Conservation (phyloP, 2,888 invertebrate genomes). For the Drepana falcataria region DNA sequence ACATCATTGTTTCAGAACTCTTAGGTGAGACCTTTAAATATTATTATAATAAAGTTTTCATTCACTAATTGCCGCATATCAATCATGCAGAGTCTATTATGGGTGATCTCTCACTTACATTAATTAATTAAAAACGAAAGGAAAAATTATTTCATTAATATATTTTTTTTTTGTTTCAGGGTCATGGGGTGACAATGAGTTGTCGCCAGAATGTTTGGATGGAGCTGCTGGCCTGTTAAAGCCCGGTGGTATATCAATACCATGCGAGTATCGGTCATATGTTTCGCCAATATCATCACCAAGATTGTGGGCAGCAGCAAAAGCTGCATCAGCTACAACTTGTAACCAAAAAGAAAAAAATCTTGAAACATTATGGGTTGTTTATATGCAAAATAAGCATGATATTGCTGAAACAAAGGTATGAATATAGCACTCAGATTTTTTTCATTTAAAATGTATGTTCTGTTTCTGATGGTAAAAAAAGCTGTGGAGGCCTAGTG, state of each 20-base stretch:
- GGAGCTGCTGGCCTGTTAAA: conserved; percentile 93
- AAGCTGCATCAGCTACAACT: conserved; percentile 36
- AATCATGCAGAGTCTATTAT: no score
- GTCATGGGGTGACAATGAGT: conserved; percentile 99
- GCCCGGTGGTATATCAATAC: conserved; percentile 94
- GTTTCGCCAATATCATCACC: conserved; percentile 95
- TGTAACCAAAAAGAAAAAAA: conserved; percentile 50
- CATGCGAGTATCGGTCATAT: conserved; percentile 90
- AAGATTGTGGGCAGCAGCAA: conserved; percentile 89
- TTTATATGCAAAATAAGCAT: conserved; percentile 91
- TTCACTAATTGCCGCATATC: no score
- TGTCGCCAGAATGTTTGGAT: conserved; percentile 98
- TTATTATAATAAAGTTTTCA: no score
- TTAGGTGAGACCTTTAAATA: conserved; percentile 78
- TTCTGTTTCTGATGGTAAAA: no score
- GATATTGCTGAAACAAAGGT: conserved; percentile 84
- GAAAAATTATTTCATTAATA: no score
- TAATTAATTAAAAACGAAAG: no score
- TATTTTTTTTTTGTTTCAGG: conserved; percentile 62
- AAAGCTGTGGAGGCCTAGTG: no score
- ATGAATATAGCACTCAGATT: conserved; percentile 3
- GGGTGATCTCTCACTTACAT: no score
- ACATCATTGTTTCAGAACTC: conserved; percentile 96
- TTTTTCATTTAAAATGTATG: no score
- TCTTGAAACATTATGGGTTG: conserved; percentile 94